These are phyloP conservation scores for Chelonia mydas DNA, from an alignment of 2,797 vertebrate genomes.

Conservation along the genomic window DNA sequence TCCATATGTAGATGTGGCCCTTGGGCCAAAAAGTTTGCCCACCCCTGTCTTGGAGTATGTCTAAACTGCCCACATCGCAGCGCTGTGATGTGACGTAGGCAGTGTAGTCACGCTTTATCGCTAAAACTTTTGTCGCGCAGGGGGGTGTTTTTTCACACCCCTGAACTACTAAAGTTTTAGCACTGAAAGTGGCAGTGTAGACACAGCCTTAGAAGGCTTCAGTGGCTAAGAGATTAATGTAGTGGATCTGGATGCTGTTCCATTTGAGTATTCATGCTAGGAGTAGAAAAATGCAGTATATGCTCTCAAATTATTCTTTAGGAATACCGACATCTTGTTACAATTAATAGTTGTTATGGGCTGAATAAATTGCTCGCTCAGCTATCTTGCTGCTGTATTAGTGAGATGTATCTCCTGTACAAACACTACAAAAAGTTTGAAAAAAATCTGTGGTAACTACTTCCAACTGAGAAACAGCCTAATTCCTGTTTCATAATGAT, in stretches of 20 bases:
- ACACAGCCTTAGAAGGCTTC: background rate
- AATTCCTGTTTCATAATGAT: background rate
- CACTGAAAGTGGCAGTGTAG: no score
- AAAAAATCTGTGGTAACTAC: background rate
- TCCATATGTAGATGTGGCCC: no score
- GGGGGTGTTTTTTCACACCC: no score
- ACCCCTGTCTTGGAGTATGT: no score
- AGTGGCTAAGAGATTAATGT: background rate
- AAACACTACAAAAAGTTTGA: background rate
- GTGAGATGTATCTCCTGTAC: background rate
- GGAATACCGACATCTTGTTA: background rate
- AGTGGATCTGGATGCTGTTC: background rate
- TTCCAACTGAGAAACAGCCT: background rate
- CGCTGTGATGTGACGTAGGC: no score
- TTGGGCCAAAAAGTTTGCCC: no score
- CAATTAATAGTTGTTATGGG: background rate
- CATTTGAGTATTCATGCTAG: background rate
- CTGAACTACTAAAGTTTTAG: no score
- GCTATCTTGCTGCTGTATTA: background rate
- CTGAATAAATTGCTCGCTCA: background rate
- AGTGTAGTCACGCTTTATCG: no score
- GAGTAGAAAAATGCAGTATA: background rate
- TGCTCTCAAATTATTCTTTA: background rate
- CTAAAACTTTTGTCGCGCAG: no score
- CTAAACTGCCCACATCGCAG: no score